phyloP scores from a whole-genome alignment of 1,140 invertebrate species.

The Lamellibrachia luymesi region DNA sequence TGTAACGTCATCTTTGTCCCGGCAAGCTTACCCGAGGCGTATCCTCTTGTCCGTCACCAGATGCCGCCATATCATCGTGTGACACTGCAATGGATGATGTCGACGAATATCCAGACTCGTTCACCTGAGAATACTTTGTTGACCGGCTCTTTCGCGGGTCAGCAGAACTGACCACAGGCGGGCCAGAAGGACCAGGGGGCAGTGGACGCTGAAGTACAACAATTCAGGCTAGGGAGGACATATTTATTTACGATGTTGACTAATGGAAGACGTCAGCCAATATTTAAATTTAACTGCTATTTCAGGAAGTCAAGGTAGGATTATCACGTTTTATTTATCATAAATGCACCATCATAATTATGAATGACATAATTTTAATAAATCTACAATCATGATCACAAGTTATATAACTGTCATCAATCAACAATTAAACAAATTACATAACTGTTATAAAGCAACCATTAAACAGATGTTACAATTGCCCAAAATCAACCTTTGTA shows the following conservation, averaged over 20 bases:
- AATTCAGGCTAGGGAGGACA: not conserved
- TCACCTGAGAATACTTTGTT: not conserved
- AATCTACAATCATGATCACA: no score
- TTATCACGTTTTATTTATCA: not conserved
- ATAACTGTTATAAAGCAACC: not conserved
- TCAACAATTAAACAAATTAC: not conserved
- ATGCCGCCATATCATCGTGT: not conserved
- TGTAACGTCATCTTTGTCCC: not conserved
- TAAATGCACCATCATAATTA: not conserved
- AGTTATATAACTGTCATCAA: not conserved
- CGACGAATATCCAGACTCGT: not conserved
- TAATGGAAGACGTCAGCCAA: not conserved
- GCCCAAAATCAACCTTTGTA: not conserved
- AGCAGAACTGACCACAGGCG: not conserved
- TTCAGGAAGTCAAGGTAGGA: not conserved
- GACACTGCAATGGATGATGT: not conserved
- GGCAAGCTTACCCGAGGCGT: not conserved
- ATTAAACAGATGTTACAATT: not conserved
- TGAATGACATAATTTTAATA: not conserved
- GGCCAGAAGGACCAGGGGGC: constrained; percentile 22
- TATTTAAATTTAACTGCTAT: not conserved
- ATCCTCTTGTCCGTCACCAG: not conserved
- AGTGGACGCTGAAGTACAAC: constrained; percentile 20
- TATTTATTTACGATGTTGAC: not conserved
- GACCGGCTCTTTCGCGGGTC: not conserved